phyloP scores from a whole-genome alignment of 2,888 invertebrate species.

The Pachymerium ferrugineum region DNA sequence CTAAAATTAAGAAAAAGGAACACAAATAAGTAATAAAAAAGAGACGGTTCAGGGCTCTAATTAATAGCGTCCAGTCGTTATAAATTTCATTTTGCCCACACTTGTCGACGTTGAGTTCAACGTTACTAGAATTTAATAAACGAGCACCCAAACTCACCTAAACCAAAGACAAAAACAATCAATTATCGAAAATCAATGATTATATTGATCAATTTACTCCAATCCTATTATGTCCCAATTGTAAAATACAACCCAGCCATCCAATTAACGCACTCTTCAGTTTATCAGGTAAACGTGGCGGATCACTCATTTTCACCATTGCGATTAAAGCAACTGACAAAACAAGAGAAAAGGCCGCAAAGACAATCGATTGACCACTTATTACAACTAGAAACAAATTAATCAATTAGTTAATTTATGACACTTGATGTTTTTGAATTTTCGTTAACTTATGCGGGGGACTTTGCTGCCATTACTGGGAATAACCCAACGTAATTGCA shows the following conservation, averaged over 20 bases:
- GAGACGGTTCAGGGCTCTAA: background rate
- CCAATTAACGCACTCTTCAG: too few species aligned
- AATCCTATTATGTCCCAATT: too few species aligned
- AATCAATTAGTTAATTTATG: background rate
- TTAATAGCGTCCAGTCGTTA: background rate
- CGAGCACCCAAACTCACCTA: background rate
- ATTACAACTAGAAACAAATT: background rate
- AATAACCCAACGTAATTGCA: conserved; percentile 25
- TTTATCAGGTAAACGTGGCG: too few species aligned
- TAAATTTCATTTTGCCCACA: background rate
- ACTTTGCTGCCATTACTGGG: background rate
- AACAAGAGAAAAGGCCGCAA: too few species aligned
- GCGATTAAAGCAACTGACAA: too few species aligned
- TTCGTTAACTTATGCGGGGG: background rate
- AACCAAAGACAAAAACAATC: too few species aligned
- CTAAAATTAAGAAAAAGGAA: background rate
- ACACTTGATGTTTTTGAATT: background rate
- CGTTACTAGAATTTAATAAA: background rate
- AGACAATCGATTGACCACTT: too few species aligned
- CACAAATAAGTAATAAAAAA: background rate
- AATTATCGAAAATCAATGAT: too few species aligned
- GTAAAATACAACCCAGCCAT: too few species aligned
- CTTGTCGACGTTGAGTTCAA: background rate
- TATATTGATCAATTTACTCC: too few species aligned
- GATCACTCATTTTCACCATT: too few species aligned